Base-by-base conservation (phyloP, 2,113 vertebrate species). In the Syngnathus scovelli region DNA sequence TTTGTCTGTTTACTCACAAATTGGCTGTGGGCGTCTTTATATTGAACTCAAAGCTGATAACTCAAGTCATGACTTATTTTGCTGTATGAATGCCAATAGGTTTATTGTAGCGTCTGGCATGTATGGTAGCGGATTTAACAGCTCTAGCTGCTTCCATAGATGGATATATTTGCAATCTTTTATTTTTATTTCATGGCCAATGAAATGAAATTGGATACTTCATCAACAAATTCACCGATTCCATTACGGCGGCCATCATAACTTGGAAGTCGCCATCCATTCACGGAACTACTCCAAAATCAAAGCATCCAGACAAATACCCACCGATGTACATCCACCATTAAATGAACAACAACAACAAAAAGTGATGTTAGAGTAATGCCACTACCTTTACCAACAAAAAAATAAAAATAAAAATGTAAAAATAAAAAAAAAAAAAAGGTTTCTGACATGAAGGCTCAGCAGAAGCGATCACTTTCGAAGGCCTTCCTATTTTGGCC, bases 401-500 rank as follows among this genome's bases (percentile, higher is more conserved):
- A 23, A 23, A 23, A 23, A 23, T 1, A 23, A 23, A 23, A 23
- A 23, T n/a, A n/a, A n/a, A 61, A 19, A 43, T 7, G 39, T 43
- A 44, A 43, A 71, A 59, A 68, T 54, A n/a, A n/a, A n/a, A n/a
- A 54, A 38, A 60, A 11, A 12, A 68, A 66, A 63, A 19, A 38
- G 51, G 46, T 73, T 69, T 71, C n/a, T 60, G 49, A 27, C 37
- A 74, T 39, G 8, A 65, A 58, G 21, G n/a, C 70, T 56, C 64
- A 69, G 76, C 74, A 75, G 63, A 72, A 71, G 69, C 67, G 55
- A 49, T 39, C 61, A 63, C 76, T 72, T 68, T 67, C 71, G 71
- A 78, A 80, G 63, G 64, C 62, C 65, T 63, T 69, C 51, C 64
- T 63, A 72, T 71, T 77, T 76, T 74, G 72, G 78, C 69, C 27